Percentiles rank a stretch among this genome's conserved stretches.
These are phyloP conservation scores for Ptilonorhynchus violaceus DNA, from an alignment of 2,113 vertebrate species.

Conservation along the genomic window DNA sequence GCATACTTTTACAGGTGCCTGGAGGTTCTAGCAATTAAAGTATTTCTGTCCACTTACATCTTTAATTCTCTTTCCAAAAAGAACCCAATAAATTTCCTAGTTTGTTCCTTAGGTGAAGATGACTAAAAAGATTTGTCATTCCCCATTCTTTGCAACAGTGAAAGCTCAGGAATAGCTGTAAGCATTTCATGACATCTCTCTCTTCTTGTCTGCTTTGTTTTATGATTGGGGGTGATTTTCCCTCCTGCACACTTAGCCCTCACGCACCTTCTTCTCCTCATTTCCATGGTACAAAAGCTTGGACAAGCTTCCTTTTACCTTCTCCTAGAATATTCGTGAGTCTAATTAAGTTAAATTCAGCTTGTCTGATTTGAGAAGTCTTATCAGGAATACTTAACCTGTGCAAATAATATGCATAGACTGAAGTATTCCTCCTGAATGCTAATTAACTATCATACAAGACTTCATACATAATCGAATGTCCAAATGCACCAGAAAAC, in stretches of 20 bases:
- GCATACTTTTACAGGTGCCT: neutral
- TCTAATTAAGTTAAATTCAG: constrained; percentile 72
- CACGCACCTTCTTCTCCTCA: neutral
- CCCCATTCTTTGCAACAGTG: neutral
- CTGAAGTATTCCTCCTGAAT: constrained; percentile 37
- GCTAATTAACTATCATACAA: constrained; percentile 34
- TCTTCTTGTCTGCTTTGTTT: constrained; percentile 9
- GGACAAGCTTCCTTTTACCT: constrained; percentile 36
- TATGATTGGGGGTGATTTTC: neutral
- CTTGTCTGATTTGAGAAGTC: constrained; percentile 64
- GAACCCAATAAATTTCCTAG: neutral
- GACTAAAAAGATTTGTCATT: neutral
- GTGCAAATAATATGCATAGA: constrained; percentile 65
- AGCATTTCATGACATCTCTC: neutral
- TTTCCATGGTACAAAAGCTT: constrained; percentile 31
- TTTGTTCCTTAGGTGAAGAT: neutral
- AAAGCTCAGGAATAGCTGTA: neutral
- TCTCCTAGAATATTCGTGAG: constrained; percentile 42
- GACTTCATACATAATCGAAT: constrained; percentile 7
- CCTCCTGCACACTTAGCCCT: neutral
- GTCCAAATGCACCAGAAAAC: neutral
- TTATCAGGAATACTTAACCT: constrained; percentile 73
- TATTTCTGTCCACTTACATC: neutral
- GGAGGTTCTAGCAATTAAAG: neutral
- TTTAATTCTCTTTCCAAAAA: neutral